Evolutionary conservation across 2,797 vertebrate genomes (phyloP).

Genomic region (Gallinago solitaria): DNA sequence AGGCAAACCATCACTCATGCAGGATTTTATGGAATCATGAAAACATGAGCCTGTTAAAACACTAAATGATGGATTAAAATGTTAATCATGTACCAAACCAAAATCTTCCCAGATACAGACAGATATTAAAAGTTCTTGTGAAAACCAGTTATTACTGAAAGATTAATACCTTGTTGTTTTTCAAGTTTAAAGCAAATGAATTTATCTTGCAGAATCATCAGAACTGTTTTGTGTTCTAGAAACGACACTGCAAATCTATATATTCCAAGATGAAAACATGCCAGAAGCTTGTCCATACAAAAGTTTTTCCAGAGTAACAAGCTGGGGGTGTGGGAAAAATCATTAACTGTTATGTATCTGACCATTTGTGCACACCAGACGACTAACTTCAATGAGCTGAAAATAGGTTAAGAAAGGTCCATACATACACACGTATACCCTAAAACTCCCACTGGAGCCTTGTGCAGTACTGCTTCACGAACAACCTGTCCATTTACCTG

Average conservation of each 20-base stretch:
- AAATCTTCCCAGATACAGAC: not conserved
- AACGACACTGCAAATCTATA: not conserved
- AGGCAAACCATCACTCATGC: not conserved
- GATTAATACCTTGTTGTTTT: conserved; percentile 33
- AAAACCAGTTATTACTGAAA: not conserved
- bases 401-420: not conserved
- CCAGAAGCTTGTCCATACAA: not conserved
- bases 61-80: not conserved
- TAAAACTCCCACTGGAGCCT: not conserved
- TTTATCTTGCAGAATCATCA: conserved; percentile 15
- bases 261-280: conserved; percentile 1
- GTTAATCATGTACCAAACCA: not conserved
- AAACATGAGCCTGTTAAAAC: not conserved
- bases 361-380: not conserved
- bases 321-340: not conserved
- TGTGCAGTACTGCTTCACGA: not conserved
- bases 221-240: not conserved
- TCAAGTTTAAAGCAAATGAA: not conserved
- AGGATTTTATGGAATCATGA: not conserved
- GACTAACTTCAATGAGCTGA: not conserved
- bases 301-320: not conserved
- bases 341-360: not conserved
- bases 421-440: not conserved
- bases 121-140: not conserved
- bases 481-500: not conserved